These are phyloP conservation scores for Euphonia xanthogaster DNA, from an alignment of 2,797 vertebrate genomes.

Conservation along the genomic window DNA sequence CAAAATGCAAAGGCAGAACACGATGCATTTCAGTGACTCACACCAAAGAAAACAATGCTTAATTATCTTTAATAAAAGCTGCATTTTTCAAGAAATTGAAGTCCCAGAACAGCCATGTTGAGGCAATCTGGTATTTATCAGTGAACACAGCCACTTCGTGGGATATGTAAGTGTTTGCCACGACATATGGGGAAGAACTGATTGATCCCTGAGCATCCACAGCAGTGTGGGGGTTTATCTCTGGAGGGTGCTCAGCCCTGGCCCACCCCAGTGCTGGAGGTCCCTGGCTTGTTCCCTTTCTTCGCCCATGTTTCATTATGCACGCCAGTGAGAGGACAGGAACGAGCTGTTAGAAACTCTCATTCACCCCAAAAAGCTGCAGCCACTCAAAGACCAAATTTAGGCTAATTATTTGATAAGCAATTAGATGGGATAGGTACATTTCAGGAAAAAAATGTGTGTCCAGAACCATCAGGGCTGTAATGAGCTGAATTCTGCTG, in stretches of 20 bases:
- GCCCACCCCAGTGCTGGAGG: background rate
- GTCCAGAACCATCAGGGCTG: background rate
- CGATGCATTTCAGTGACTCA: constrained; percentile 52
- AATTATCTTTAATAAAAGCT: constrained; percentile 61
- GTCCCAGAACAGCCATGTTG: constrained; percentile 1
- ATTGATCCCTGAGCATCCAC: background rate
- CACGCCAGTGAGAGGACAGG: background rate
- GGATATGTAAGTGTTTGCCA: background rate
- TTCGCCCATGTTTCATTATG: background rate
- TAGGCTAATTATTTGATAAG: background rate
- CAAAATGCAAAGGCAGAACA: constrained; percentile 6
- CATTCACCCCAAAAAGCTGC: background rate
- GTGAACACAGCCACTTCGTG: background rate
- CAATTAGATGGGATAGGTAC: background rate
- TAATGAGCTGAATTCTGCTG: background rate
- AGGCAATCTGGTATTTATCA: constrained; percentile 58
- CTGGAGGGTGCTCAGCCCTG: background rate
- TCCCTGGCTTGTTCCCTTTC: background rate
- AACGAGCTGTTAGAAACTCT: background rate
- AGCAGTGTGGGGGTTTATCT: background rate
- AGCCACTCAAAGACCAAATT: background rate
- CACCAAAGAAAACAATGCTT: constrained; percentile 67
- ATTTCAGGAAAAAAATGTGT: background rate
- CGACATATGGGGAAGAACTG: background rate
- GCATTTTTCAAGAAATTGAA: constrained; percentile 55